Evolutionary conservation across 2,797 vertebrate species (phyloP).

Genomic region (Bucorvus abyssinicus): DNA sequence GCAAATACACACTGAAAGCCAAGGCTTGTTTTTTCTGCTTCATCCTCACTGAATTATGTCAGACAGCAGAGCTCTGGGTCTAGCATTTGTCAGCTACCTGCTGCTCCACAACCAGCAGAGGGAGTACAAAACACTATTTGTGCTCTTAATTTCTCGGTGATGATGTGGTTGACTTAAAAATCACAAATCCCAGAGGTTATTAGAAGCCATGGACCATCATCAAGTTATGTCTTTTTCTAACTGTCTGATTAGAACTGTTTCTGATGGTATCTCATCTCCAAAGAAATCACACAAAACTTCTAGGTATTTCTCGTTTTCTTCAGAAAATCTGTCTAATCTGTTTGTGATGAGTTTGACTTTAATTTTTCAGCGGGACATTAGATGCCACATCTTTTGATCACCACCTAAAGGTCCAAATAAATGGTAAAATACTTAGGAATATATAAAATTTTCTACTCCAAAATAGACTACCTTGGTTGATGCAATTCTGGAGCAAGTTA

Average conservation of each 20-base stretch:
- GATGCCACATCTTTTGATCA: neutral
- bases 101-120: conserved; percentile 51
- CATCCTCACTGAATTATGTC: neutral
- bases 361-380: neutral
- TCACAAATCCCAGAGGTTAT: neutral
- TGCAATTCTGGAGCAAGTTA: neutral
- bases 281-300: neutral
- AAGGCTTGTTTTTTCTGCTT: neutral
- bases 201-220: neutral
- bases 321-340: neutral
- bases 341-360: neutral
- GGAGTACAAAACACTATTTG: conserved; percentile 39
- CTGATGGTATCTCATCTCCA: neutral
- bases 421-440: neutral
- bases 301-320: neutral
- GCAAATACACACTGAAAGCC: neutral
- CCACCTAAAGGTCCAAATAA: neutral
- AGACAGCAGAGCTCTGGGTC: neutral
- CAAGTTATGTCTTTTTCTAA: neutral
- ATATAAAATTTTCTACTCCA: neutral
- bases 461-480: neutral
- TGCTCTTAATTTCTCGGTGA: neutral
- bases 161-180: neutral
- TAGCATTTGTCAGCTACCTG: neutral
- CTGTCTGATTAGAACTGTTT: neutral